These are phyloP conservation scores for Mesaphorura yosii DNA, from an alignment of 1,140 invertebrate genomes.

Conservation along the genomic window DNA sequence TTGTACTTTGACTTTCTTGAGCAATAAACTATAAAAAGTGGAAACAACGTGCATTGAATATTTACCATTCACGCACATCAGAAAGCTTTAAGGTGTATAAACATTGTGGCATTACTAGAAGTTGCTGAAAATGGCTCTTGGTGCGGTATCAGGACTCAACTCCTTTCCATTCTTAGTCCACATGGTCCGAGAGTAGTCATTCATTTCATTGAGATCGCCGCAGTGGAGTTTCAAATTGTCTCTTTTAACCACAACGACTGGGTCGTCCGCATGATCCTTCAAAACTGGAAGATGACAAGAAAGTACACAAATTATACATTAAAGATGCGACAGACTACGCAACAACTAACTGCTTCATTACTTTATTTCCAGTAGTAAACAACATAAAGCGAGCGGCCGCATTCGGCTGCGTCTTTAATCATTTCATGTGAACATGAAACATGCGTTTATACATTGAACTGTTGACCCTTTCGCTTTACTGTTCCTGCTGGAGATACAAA, in stretches of 20 bases:
- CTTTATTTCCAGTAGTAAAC: too few species aligned
- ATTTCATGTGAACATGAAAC: too few species aligned
- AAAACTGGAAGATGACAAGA: not conserved
- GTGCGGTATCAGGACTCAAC: conserved; percentile 9
- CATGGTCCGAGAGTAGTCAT: not conserved
- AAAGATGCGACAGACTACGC: too few species aligned
- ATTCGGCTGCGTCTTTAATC: too few species aligned
- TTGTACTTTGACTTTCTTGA: not conserved
- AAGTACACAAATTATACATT: too few species aligned
- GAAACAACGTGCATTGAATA: not conserved
- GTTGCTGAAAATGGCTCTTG: conserved; percentile 9
- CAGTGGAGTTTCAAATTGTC: conserved; percentile 8
- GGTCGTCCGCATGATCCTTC: not conserved
- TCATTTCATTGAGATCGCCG: conserved; percentile 8
- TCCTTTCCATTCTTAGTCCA: conserved; percentile 20
- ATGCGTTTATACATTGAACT: too few species aligned
- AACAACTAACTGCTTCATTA: too few species aligned
- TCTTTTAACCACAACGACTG: not conserved
- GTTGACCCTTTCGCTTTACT: too few species aligned
- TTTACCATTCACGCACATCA: not conserved
- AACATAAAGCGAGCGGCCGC: too few species aligned
- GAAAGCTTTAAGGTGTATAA: not conserved
- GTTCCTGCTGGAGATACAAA: too few species aligned
- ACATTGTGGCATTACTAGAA: conserved; percentile 14
- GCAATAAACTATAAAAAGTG: not conserved